phyloP scores from a whole-genome alignment of 2,888 invertebrate species.

The Phasia obesa region DNA sequence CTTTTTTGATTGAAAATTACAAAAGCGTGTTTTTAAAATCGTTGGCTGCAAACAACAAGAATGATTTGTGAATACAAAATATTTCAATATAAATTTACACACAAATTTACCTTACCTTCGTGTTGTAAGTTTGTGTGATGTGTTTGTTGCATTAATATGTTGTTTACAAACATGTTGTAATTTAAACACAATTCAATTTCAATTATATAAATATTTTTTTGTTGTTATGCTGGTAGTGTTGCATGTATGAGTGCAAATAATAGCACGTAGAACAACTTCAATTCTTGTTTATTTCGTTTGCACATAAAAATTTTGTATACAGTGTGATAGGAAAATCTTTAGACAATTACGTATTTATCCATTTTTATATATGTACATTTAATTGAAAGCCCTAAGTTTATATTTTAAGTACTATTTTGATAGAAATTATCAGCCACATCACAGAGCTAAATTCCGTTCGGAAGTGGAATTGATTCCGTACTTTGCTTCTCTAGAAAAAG shows the following conservation, averaged over 20 bases:
- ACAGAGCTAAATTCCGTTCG: too few species aligned
- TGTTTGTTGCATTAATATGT: conserved; percentile 31
- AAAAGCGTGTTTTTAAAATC: conserved; percentile 16
- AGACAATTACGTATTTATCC: too few species aligned
- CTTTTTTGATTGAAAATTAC: conserved; percentile 24
- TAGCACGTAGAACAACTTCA: conserved; percentile 65
- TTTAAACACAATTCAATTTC: conserved; percentile 69
- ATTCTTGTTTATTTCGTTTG: conserved; percentile 51
- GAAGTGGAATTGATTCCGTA: too few species aligned
- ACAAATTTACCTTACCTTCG: conserved; percentile 7
- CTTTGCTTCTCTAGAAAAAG: too few species aligned
- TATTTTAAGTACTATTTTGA: too few species aligned
- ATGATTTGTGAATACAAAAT: conserved; percentile 52
- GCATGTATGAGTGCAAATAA: conserved; percentile 65
- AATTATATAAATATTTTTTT: conserved; percentile 48
- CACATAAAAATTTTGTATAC: not conserved
- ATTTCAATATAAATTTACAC: conserved; percentile 8
- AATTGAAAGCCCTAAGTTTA: too few species aligned
- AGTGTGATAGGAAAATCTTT: conserved; percentile 1
- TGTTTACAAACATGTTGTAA: conserved; percentile 66
- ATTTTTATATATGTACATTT: too few species aligned
- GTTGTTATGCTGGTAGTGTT: conserved; percentile 38
- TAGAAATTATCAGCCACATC: too few species aligned
- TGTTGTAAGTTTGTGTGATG: not conserved
- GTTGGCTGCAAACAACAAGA: conserved; percentile 11